Base-by-base conservation (phyloP, 2,888 invertebrate genomes). In the Chorisops tibialis region DNA sequence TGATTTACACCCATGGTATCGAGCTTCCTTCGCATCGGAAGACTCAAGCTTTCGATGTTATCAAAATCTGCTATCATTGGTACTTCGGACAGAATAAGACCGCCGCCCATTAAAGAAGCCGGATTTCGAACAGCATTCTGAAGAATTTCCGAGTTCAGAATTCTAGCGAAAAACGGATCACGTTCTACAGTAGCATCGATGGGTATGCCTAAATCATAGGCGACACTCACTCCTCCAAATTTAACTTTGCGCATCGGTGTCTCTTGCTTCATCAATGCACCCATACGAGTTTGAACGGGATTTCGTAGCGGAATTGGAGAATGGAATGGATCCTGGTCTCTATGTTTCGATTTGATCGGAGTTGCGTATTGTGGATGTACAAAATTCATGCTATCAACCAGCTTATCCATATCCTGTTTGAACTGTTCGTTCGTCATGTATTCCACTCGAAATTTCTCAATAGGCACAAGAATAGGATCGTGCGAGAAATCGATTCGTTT, bases 391-490 rank as follows among this genome's bases (percentile, higher is more conserved):
- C 62, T 37, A 45, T 60, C 63, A n/a, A 70, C 69, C 65, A 83
- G 81, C 59, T 80, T 80, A 64, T 79, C 80, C 0, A 82, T 80
- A 71, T 84, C 83, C 1, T 81, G 80, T 67, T 79, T 80, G 52
- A 83, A 84, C 66, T 81, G 80, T 30, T 82, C 79, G 70, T 83
- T 83, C 24, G 72, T 77, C 45, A 81, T 76, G 68, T 82, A 84
- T 66, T 84, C 83, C n/a, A 81, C 81, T 30, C 84, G 79, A 69
- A 85, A 83, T 14, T 81, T 78, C 54, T 82, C 79, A 16, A 85
- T 83, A 0, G 84, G 84, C 45, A 81, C 81, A 35, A 85, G 70
- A 63, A 82, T 81, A 0, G 83, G 82, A 71, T 84, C 84, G 65
- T 80, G 79, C 2, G 79, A 74, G 14, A 83, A 76, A 12, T 83